These are phyloP conservation scores for Perdita meconis DNA, from an alignment of 2,888 invertebrate genomes.

Conservation along the genomic window DNA sequence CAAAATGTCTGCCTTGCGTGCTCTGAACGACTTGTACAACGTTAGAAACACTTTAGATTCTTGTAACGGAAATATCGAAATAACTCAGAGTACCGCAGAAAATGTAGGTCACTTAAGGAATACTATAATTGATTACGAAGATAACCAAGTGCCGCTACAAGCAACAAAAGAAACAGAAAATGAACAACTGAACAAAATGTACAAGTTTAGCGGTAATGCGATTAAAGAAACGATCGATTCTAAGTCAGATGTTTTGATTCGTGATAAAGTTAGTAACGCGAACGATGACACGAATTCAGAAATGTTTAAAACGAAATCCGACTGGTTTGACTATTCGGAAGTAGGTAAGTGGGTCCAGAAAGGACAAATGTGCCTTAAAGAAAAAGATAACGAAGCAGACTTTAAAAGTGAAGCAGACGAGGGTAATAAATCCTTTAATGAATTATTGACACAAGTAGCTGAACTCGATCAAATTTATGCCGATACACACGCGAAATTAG, in stretches of 20 bases:
- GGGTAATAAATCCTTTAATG: slow-evolving; percentile 87
- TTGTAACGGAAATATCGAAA: slow-evolving; percentile 57
- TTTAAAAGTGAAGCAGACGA: slow-evolving; percentile 66
- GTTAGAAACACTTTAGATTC: slow-evolving; percentile 66
- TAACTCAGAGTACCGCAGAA: slow-evolving; percentile 42
- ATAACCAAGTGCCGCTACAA: slow-evolving; percentile 53
- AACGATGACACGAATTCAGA: slow-evolving; percentile 33
- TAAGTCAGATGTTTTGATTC: slow-evolving; percentile 38
- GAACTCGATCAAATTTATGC: slow-evolving; percentile 93
- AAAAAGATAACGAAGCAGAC: slow-evolving; percentile 59
- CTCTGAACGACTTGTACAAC: slow-evolving; percentile 78
- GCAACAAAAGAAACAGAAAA: slow-evolving; percentile 18
- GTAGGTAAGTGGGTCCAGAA: slow-evolving; percentile 80
- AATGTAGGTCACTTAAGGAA: slow-evolving; percentile 38
- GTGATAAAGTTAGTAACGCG: slow-evolving; percentile 40
- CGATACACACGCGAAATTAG: slow-evolving; percentile 88
- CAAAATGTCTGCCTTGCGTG: slow-evolving; percentile 80
- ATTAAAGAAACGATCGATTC: slow-evolving; percentile 53
- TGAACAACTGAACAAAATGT: slow-evolving; percentile 44
- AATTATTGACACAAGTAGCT: slow-evolving; percentile 91
- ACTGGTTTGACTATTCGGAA: slow-evolving; percentile 80
- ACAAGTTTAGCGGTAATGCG: slow-evolving; percentile 25
- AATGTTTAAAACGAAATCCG: slow-evolving; percentile 64
- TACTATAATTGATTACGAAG: slow-evolving; percentile 58
- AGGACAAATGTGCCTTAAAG: slow-evolving; percentile 64